Conservation (phyloP, 2,888 invertebrate species). For the Trissoscelio sp. region DNA sequence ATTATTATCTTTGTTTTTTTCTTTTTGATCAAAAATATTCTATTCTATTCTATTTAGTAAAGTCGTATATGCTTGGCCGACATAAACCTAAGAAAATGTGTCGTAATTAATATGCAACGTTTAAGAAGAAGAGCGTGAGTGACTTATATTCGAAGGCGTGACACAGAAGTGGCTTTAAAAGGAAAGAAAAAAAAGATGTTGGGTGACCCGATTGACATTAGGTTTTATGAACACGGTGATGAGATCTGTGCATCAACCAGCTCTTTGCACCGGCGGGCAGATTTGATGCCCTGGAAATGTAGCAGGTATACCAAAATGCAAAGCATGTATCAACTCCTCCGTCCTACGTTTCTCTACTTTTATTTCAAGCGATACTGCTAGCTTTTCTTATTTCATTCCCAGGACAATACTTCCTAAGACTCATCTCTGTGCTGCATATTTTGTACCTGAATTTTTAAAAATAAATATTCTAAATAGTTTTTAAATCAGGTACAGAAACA, state of each 20-base stretch:
- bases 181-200: slow-evolving; percentile 28
- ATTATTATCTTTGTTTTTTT: no score
- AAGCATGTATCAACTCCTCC: slow-evolving; percentile 35
- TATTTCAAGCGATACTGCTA: slow-evolving; percentile 25
- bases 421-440: slow-evolving; percentile 33
- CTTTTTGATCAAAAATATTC: no score
- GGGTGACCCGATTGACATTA: slow-evolving; percentile 61
- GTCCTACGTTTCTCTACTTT: slow-evolving; percentile 40
- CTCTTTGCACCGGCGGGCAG: slow-evolving; percentile 31
- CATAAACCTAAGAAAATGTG: no score
- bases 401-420: slow-evolving; percentile 47
- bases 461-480: not conserved
- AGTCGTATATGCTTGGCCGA: no score
- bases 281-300: slow-evolving; percentile 53
- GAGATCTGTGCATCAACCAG: slow-evolving; percentile 59
- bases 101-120: slow-evolving; percentile 48
- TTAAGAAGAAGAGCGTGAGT: slow-evolving; percentile 33
- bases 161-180: slow-evolving; percentile 51
- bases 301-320: slow-evolving; percentile 38
- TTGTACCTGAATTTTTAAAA: slow-evolving; percentile 3
- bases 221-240: slow-evolving; percentile 59
- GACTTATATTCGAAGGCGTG: slow-evolving; percentile 25
- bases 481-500: not conserved
- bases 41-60: no score
- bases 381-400: slow-evolving; percentile 55